Percentiles rank a stretch among this genome's conserved stretches.
Evolutionary conservation across 2,113 vertebrate genomes (phyloP).

Genomic region (Pyrgilauda ruficollis): DNA sequence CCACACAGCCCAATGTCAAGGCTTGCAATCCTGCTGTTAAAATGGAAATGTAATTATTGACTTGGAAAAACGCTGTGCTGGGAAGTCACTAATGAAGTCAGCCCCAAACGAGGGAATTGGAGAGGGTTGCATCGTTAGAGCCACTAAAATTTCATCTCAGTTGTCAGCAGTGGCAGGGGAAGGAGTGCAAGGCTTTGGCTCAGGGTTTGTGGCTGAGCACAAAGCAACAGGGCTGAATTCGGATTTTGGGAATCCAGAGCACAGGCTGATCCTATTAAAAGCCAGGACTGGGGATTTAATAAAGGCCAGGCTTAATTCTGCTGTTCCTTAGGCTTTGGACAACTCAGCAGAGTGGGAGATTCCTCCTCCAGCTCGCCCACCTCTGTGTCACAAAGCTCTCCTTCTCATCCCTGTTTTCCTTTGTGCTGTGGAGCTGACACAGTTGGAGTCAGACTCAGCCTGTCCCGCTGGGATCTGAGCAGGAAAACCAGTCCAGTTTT

Average conservation of each 20-base stretch:
- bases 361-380: neutral
- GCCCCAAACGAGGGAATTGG: neutral
- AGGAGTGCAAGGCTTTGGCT: neutral
- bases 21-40: neutral
- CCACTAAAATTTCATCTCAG: neutral
- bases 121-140: neutral
- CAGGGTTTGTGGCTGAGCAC: neutral
- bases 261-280: neutral
- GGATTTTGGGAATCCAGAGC: neutral
- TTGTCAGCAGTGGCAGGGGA: neutral
- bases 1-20: neutral
- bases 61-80: neutral
- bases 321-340: neutral
- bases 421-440: neutral
- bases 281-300: neutral
- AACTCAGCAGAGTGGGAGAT: neutral
- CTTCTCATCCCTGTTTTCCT: neutral
- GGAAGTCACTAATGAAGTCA: neutral
- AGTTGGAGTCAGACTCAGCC: neutral
- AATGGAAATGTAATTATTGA: neutral
- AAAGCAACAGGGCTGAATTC: neutral
- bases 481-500: conserved; percentile 43
- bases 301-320: neutral
- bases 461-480: neutral
- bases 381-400: neutral